Percentiles rank a stretch among this genome's conserved stretches.
Evolutionary conservation across 2,797 vertebrate species (phyloP).

Genomic region (Scolopax rusticola): DNA sequence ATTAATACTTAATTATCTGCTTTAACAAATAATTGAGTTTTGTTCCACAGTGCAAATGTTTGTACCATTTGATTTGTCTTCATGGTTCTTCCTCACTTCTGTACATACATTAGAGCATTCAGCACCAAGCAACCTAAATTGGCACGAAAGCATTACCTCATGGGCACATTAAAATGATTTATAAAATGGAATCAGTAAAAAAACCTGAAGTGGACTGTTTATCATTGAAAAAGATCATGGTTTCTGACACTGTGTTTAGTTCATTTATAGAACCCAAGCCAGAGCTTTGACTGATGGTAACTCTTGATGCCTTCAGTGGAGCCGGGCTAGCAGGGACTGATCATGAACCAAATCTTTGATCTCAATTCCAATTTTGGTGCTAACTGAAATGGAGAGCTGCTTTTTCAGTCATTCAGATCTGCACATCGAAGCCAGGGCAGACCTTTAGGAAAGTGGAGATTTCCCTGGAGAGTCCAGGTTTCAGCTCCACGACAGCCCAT

Average conservation of each 20-base stretch:
- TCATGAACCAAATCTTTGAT: neutral
- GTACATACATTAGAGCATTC: neutral
- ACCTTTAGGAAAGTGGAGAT: neutral
- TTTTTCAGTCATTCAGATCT: neutral
- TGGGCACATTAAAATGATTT: conserved; percentile 1
- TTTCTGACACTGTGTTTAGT: conserved; percentile 9
- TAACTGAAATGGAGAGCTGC: neutral
- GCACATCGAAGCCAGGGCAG: neutral
- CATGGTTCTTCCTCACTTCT: neutral
- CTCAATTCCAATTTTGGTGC: neutral
- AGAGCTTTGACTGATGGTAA: neutral
- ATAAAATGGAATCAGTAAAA: neutral
- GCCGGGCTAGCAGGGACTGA: neutral
- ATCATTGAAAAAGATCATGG: neutral
- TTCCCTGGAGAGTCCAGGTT: neutral
- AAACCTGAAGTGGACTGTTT: neutral
- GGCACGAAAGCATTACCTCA: neutral
- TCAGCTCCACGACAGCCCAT: neutral
- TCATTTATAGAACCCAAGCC: neutral
- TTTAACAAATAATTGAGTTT: neutral
- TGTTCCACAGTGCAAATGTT: neutral
- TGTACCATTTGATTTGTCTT: neutral
- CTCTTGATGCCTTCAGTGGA: neutral
- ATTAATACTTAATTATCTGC: neutral
- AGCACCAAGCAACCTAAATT: neutral